Conservation (phyloP, 92 coral and sea anemone species). For the Blastomussa wellsi region DNA sequence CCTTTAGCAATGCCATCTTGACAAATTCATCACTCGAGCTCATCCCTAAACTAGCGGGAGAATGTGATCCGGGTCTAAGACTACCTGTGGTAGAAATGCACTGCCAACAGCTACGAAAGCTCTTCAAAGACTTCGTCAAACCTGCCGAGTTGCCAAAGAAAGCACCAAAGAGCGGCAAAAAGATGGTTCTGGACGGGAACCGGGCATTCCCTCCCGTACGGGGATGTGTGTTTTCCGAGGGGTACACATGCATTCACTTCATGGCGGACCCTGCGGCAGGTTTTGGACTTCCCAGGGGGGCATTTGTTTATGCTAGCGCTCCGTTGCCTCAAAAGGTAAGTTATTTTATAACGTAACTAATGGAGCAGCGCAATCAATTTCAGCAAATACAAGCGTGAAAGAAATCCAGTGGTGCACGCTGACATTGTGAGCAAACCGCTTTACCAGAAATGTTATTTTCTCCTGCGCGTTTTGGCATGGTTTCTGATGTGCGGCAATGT, state of each 20-base stretch:
- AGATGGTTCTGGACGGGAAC: slow-evolving; percentile 68
- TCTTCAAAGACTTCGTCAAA: slow-evolving; percentile 90
- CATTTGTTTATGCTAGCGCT: slow-evolving; percentile 71
- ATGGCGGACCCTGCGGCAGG: slow-evolving; percentile 70
- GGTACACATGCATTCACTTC: slow-evolving; percentile 78
- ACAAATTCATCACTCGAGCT: slow-evolving; percentile 49
- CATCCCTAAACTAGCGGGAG: slow-evolving; percentile 63
- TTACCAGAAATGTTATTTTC: too few species aligned
- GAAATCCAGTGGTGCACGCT: too few species aligned
- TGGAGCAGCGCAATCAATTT: too few species aligned
- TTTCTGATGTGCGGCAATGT: too few species aligned
- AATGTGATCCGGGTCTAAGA: slow-evolving; percentile 89
- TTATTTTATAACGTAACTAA: too few species aligned
- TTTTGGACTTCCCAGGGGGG: slow-evolving; percentile 79
- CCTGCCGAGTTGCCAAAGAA: slow-evolving; percentile 63
- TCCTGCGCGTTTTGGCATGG: too few species aligned
- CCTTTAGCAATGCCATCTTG: slow-evolving; percentile 48
- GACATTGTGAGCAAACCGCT: too few species aligned
- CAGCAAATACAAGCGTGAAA: too few species aligned
- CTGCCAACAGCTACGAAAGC: slow-evolving; percentile 89
- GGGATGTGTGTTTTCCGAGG: slow-evolving; percentile 91
- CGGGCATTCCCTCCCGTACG: slow-evolving; percentile 87
- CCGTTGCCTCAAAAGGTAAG: slow-evolving; percentile 83
- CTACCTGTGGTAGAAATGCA: slow-evolving; percentile 74
- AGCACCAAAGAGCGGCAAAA: slow-evolving; percentile 43